phyloP scores from a whole-genome alignment of 2,888 invertebrate genomes.

The Nephrotoma appendiculata region DNA sequence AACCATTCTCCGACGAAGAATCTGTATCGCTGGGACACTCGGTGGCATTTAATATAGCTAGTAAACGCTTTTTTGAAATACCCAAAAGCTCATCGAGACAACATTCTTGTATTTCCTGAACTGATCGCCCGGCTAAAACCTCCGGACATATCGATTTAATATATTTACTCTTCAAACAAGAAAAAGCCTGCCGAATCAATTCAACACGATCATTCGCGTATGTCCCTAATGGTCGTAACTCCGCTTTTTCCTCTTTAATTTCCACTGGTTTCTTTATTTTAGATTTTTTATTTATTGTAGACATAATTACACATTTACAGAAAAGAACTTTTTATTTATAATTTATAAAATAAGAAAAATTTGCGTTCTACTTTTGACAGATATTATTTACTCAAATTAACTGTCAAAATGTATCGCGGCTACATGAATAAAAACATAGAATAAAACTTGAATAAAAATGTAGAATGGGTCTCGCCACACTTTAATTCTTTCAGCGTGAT shows the following conservation, averaged over 20 bases:
- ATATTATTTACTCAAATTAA: neutral
- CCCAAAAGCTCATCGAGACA: constrained; percentile 46
- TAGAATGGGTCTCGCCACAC: no score
- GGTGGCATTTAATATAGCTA: constrained; percentile 35
- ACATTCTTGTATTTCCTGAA: constrained; percentile 41
- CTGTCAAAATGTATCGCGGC: neutral
- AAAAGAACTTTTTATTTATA: neutral
- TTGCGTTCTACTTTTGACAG: neutral
- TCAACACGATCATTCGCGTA: constrained; percentile 45
- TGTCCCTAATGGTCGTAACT: constrained; percentile 37
- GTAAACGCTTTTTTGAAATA: constrained; percentile 43
- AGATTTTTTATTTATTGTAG: constrained; percentile 10
- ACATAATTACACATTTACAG: neutral
- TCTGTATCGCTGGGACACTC: constrained; percentile 32
- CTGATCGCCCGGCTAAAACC: constrained; percentile 27
- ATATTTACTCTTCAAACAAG: constrained; percentile 39
- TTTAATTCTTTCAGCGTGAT: no score
- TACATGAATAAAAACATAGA: neutral
- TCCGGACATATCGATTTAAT: constrained; percentile 41
- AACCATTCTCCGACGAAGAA: constrained; percentile 25
- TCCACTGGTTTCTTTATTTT: constrained; percentile 23
- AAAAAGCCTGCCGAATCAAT: constrained; percentile 43
- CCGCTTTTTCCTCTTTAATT: constrained; percentile 25
- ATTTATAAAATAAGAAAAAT: neutral
- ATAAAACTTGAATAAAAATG: no score